Evolutionary conservation across 2,113 vertebrate genomes (phyloP).

Genomic region (Oenanthe melanoleuca): DNA sequence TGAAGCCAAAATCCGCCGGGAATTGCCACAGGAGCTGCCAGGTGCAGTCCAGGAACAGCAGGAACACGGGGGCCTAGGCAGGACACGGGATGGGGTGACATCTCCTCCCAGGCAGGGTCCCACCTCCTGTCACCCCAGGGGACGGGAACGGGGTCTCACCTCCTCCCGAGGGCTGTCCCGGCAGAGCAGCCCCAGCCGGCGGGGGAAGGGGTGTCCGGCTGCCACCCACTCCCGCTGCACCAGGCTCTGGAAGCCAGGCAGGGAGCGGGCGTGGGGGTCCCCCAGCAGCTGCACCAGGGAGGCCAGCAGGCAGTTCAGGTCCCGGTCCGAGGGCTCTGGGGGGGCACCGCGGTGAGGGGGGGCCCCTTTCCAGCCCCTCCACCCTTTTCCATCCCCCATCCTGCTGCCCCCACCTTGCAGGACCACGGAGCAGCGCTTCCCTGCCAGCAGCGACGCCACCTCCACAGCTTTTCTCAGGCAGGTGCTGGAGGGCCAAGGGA

Average conservation of each 20-base stretch:
- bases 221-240: conserved; percentile 94
- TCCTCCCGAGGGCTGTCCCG: conserved; percentile 80
- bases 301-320: conserved; percentile 89
- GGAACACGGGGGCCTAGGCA: conserved; percentile 87
- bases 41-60: conserved; percentile 91
- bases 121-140: not conserved
- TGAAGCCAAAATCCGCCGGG: conserved; percentile 87
- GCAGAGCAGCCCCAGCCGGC: conserved; percentile 79
- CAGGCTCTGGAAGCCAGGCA: conserved; percentile 88
- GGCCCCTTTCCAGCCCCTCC: not conserved
- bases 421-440: conserved; percentile 83
- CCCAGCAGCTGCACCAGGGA: conserved; percentile 92
- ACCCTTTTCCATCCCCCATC: not conserved
- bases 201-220: conserved; percentile 88
- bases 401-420: conserved; percentile 82
- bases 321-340: conserved; percentile 87
- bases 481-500: conserved; percentile 62
- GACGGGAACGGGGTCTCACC: conserved; percentile 46
- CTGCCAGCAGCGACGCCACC: conserved; percentile 82
- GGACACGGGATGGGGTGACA: fast-evolving
- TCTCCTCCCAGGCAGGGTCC: not conserved
- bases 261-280: conserved; percentile 82
- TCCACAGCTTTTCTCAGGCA: conserved; percentile 90
- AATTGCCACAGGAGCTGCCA: conserved; percentile 92
- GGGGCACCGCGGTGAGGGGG: not conserved